Base-by-base conservation (phyloP, 2,113 vertebrate species). In the Alouatta palliata region DNA sequence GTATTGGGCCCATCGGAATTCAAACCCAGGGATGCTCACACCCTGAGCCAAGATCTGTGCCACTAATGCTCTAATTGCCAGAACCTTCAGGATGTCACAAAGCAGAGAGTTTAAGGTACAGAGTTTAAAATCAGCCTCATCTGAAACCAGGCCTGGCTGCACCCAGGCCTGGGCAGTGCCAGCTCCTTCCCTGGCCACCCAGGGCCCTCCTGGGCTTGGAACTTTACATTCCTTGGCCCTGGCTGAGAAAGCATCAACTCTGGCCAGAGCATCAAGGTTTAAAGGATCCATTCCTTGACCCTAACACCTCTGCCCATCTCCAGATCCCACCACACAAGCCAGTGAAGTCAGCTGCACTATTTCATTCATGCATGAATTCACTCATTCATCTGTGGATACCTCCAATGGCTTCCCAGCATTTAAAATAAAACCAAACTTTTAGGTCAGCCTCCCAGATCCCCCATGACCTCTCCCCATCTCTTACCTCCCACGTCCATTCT, bases 281-380 rank as follows among this genome's bases (percentile, higher is more conserved):
- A 47, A 54, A 73, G 20, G 12, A n/a, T 32, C 77, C 17, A 4
- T 5, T 70, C n/a, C 77, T 64, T 54, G 61, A 52, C 25, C 10
- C 75, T 19, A 4, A 8, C 3, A 9, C 84, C 17, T 10, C 21
- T 23, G 32, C 32, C 52, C 58, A 32, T 6, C 11, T 2, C 45
- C 70, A 1, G 23, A 7, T 1, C 5, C 56, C 68, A 45, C 70
- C 21, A 27, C 30, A 5, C 70, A 20, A 64, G 17, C 49, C 37
- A 45, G 47, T 0, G 37, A 30, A 1, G 3, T 35, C n/a, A 37
- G 45, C 43, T 0, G 5, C n/a, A 30, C 43, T 43, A 1, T 32
- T 25, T 25, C 77, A 35, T 16, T 58, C 23, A 23, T 5, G 12
- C 16, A 8, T 8, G 30, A 35, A 1, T 9, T 45, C 75, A 20